Conservation (phyloP, 2,888 invertebrate species). For the Taenaris catops region DNA sequence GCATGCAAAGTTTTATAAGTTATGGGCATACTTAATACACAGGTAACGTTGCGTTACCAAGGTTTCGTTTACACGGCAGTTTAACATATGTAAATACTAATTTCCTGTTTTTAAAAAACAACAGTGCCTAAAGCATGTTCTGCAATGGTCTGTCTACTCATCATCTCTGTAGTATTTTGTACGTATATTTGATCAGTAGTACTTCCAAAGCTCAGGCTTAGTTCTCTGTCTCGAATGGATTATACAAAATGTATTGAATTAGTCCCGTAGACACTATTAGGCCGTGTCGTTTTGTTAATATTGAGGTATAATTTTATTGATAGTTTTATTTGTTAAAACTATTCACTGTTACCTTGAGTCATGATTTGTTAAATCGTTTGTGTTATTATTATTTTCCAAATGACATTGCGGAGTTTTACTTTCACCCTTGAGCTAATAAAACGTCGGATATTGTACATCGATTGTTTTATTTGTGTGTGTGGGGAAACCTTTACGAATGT, state of each 20-base stretch:
- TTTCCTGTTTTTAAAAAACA: no score
- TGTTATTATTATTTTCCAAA: conserved; percentile 74
- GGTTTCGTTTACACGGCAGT: no score
- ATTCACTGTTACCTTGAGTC: conserved; percentile 76
- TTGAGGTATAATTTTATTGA: conserved; percentile 64
- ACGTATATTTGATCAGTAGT: no score
- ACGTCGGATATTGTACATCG: conserved; percentile 69
- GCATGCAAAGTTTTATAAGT: no score
- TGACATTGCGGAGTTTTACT: conserved; percentile 72
- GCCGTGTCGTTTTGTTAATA: conserved; percentile 50
- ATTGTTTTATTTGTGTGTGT: conserved; percentile 65
- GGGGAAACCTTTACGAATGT: no score
- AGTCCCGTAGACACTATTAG: conserved; percentile 26
- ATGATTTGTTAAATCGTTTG: conserved; percentile 77
- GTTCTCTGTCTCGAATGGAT: conserved; percentile 32
- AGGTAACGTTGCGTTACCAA: no score
- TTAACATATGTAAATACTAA: no score
- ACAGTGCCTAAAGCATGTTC: no score
- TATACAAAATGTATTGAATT: conserved; percentile 3
- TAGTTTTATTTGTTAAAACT: conserved; percentile 75
- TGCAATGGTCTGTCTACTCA: no score
- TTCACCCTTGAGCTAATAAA: conserved; percentile 77
- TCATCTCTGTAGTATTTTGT: no score
- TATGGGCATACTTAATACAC: no score
- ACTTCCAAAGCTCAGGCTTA: neutral